A percentile compares a stretch with the other conserved stretches of the same genome.
Conservation (phyloP, 2,797 vertebrate genomes). For the Hirundo rustica region DNA sequence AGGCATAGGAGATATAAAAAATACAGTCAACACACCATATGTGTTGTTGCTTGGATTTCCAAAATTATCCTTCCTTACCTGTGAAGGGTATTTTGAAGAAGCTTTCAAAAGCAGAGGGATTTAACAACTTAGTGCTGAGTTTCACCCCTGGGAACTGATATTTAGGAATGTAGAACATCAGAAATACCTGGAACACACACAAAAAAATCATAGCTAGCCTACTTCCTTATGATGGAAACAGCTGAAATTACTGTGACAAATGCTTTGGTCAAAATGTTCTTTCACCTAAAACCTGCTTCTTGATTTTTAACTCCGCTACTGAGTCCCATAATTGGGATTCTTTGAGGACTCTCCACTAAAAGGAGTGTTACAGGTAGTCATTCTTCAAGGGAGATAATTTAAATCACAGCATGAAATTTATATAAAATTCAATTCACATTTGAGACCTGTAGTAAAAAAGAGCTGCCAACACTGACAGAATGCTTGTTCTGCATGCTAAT, state of each 20-base stretch:
- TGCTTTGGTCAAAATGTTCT: background rate
- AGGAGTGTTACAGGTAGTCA: background rate
- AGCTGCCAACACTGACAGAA: conserved; percentile 14
- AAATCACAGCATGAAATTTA: conserved; percentile 34
- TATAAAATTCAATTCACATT: conserved; percentile 53
- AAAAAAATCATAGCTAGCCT: background rate
- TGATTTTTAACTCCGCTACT: background rate
- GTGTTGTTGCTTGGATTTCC: background rate
- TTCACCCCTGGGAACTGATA: background rate
- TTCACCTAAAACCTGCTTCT: background rate
- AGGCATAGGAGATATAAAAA: background rate
- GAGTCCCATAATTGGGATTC: background rate
- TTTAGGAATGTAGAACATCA: background rate
- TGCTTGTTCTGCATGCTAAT: conserved; percentile 17
- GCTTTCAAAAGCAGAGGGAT: background rate
- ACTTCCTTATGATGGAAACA: background rate
- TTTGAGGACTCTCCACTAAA: conserved; percentile 34
- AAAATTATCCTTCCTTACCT: background rate
- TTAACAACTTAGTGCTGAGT: background rate
- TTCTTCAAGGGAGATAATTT: conserved; percentile 33
- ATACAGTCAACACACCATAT: background rate
- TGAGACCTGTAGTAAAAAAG: conserved; percentile 34
- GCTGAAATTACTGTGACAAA: conserved; percentile 2
- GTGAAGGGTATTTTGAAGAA: background rate
- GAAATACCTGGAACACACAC: background rate